Evolutionary conservation across 2,113 vertebrate species (phyloP).

Genomic region (Cebus imitator): DNA sequence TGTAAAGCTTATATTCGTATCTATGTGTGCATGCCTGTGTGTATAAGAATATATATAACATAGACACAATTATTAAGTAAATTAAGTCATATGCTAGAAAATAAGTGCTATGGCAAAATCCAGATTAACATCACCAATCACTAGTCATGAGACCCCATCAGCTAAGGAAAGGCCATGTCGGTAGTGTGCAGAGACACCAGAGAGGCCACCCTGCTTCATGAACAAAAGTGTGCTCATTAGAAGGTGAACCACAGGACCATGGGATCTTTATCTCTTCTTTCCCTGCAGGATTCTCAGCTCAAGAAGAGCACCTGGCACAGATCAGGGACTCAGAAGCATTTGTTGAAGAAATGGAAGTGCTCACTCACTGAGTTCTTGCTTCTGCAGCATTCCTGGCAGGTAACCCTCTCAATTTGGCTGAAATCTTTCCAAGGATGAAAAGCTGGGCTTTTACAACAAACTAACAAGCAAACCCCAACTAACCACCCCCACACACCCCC

Average conservation of each 20-base stretch:
- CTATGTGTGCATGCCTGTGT: neutral
- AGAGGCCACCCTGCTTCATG: neutral
- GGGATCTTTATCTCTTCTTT: rapidly evolving
- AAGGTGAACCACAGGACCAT: rapidly evolving
- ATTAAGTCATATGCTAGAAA: neutral
- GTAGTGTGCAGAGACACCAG: neutral
- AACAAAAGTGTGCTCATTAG: neutral
- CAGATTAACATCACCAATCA: neutral
- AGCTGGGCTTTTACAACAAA: neutral
- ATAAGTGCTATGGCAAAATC: neutral
- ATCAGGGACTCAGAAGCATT: neutral
- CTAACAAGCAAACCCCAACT: neutral
- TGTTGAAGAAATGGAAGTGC: neutral
- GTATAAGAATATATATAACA: neutral
- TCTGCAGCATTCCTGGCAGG: neutral
- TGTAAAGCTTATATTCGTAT: neutral
- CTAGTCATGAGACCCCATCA: neutral
- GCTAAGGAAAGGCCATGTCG: no score
- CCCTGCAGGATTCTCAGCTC: neutral
- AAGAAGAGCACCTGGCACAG: neutral
- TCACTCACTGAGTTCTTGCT: neutral
- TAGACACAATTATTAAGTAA: neutral
- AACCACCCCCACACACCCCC: rapidly evolving
- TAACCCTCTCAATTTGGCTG: neutral
- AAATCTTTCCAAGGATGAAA: neutral